A percentile compares a stretch with the other conserved stretches of the same genome.
Evolutionary conservation across 2,113 vertebrate genomes (phyloP).

Genomic region (Tor tambroides): DNA sequence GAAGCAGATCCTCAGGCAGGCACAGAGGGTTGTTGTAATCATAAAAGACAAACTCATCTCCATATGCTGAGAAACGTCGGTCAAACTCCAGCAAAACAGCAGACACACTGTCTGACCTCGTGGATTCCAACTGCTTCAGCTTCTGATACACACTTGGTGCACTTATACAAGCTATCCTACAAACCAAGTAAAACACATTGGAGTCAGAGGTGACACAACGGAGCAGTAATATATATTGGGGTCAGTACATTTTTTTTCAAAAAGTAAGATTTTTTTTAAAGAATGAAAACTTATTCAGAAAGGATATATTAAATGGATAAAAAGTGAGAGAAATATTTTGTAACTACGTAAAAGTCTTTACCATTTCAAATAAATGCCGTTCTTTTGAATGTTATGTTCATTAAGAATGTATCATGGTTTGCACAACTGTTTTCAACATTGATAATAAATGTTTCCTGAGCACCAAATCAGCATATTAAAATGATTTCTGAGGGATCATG

Average conservation of each 20-base stretch:
- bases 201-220: neutral
- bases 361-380: too few relatives aligned
- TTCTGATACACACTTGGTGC: constrained; percentile 93
- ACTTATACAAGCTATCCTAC: constrained; percentile 91
- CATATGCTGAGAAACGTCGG: constrained; percentile 86
- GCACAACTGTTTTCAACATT: neutral
- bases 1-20: constrained; percentile 69
- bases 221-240: neutral
- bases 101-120: constrained; percentile 58
- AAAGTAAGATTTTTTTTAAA: too few relatives aligned
- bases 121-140: constrained; percentile 78
- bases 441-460: neutral
- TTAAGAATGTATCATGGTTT: neutral
- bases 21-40: constrained; percentile 88
- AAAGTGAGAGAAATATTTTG: neutral
- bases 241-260: neutral
- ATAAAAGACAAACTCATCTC: constrained; percentile 91
- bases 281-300: too few relatives aligned
- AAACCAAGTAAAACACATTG: constrained; percentile 24
- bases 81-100: constrained; percentile 87
- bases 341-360: too few relatives aligned
- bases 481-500: too few relatives aligned
- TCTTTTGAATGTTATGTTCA: neutral
- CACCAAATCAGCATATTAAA: too few relatives aligned
- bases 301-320: neutral